These are phyloP conservation scores for Lophotriccus pileatus DNA, from an alignment of 2,797 vertebrate genomes.

Conservation along the genomic window DNA sequence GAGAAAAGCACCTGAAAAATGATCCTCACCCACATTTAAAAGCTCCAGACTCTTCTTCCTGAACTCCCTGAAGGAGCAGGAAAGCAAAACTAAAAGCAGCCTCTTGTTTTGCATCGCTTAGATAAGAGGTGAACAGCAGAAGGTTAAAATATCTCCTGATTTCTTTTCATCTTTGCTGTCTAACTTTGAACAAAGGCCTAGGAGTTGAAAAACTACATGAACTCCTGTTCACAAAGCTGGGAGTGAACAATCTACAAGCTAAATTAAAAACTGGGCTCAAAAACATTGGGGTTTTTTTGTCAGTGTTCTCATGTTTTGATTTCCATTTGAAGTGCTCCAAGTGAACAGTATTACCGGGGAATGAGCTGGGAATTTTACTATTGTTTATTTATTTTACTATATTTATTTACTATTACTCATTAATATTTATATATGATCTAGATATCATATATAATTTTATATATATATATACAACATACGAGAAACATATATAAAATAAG, in stretches of 20 bases:
- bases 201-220: neutral
- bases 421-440: neutral
- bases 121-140: neutral
- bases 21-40: neutral
- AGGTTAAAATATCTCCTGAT: neutral
- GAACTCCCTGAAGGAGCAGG: neutral
- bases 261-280: neutral
- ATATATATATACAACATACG: accelerated
- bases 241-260: neutral
- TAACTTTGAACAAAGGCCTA: neutral
- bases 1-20: neutral
- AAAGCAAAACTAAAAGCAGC: neutral
- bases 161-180: neutral
- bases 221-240: neutral
- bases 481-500: neutral
- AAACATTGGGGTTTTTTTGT: neutral
- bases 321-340: neutral
- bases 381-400: neutral
- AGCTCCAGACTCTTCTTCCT: neutral
- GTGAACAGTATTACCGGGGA: neutral
- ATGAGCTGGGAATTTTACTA: neutral
- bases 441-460: too few relatives aligned
- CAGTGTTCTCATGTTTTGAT: neutral
- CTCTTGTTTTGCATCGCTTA: neutral
- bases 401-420: neutral